Base-by-base conservation (phyloP, 2,888 invertebrate genomes). In the Lasioglossum zephyrum region DNA sequence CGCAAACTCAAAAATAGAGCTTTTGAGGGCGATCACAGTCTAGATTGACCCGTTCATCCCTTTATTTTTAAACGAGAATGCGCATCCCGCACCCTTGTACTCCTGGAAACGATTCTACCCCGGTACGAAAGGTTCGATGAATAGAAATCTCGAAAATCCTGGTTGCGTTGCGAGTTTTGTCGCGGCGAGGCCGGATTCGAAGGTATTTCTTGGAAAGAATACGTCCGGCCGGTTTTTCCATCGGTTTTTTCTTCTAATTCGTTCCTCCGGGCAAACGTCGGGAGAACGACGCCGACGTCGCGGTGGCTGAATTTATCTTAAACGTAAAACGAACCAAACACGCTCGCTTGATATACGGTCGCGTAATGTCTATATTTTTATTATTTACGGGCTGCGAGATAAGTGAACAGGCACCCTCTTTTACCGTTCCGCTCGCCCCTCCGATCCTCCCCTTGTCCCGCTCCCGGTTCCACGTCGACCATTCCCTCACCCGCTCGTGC, bases 321-420 rank as follows among this genome's bases (percentile, higher is more conserved):
- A 93, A 92, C 89, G 91, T 90, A 92, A 93, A 93, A 91, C 92
- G 92, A 93, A 92, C 93, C 91, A 88, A 92, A 91, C 88, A 90
- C 90, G 82, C 87, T 77, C 86, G 90, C 82, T 89, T 94, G 94
- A 94, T 94, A 93, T 93, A 94, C 93, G 93, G 92, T 90, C 92
- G 90, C 92, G 93, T 94, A 94, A 94, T 94, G 94, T 94, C 94
- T 94, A 94, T 94, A 94, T 94, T 94, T 95, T 94, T 94, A 94
- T 94, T 94, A 95, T 95, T 95, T 95, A 95, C 95, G 94, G 94
- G 93, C 92, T 82, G 92, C 86, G 91, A 93, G 95, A 95, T 95
- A 95, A 95, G 94, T 93, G 93, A 93, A 92, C 92, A 89, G 85
- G 66, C 80, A 80, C 81, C 80, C 63, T 82, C 81, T 84, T 53